A percentile compares a stretch with the other conserved stretches of the same genome.
phyloP scores from a whole-genome alignment of 2,113 vertebrate genomes.

The Pampusana beccarii region DNA sequence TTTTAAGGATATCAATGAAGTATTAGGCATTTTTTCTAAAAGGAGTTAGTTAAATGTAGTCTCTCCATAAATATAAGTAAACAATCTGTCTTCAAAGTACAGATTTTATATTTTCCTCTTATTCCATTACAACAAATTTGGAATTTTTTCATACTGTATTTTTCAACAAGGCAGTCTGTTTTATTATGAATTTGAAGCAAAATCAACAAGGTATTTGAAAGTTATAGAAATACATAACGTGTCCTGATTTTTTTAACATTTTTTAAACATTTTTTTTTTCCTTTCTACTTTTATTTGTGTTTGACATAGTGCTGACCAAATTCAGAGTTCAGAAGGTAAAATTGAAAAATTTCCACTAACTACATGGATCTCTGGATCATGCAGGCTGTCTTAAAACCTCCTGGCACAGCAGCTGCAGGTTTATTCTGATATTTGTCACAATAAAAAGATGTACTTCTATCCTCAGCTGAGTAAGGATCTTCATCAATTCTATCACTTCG shows the following conservation, averaged over 20 bases:
- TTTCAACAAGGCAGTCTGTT: not conserved
- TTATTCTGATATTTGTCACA: not conserved
- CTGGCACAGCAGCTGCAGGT: not conserved
- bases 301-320: not conserved
- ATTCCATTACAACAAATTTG: not conserved
- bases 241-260: not conserved
- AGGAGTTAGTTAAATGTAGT: not conserved
- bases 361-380: accelerated
- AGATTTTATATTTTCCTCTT: not conserved
- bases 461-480: not conserved
- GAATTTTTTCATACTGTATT: not conserved
- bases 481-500: not conserved
- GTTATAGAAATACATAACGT: not conserved
- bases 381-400: not conserved
- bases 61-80: not conserved
- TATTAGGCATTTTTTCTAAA: not conserved
- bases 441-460: not conserved
- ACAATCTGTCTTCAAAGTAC: not conserved
- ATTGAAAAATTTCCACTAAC: not conserved
- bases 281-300: not conserved
- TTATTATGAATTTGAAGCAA: not conserved
- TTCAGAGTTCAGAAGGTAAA: not conserved
- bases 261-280: not conserved
- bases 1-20: not conserved
- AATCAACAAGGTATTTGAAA: not conserved